Evolutionary conservation across 2,113 vertebrate species (phyloP).

Genomic region (Platichthys flesus): DNA sequence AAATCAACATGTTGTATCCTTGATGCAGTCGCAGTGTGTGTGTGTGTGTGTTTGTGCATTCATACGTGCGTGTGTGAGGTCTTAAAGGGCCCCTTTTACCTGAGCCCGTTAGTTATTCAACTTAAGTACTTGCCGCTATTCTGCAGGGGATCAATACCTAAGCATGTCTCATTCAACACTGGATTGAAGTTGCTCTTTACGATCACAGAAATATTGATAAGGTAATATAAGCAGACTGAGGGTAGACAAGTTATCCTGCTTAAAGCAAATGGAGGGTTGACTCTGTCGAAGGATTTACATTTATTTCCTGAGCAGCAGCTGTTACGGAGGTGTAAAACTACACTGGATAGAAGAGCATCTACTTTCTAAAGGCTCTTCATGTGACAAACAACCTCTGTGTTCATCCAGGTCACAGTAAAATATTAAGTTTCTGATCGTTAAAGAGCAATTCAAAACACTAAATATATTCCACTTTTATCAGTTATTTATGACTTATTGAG

Average conservation of each 20-base stretch:
- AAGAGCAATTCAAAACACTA: constrained; percentile 7
- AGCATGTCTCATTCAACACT: constrained; percentile 67
- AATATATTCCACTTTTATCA: constrained; percentile 14
- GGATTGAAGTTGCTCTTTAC: constrained; percentile 47
- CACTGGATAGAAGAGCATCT: no score
- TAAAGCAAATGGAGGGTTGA: constrained; percentile 14
- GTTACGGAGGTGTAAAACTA: constrained; percentile 4
- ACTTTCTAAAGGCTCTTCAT: constrained; percentile 2
- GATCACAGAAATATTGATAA: constrained; percentile 64
- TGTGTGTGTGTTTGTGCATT: constrained; percentile 23
- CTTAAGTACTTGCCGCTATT: constrained; percentile 49
- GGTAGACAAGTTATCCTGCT: background rate
- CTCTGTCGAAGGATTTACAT: background rate
- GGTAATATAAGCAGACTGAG: constrained; percentile 51
- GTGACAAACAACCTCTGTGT: constrained; percentile 9
- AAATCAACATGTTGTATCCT: constrained; percentile 44
- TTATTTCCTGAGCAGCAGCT: background rate
- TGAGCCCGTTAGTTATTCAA: constrained; percentile 62
- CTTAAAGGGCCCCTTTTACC: constrained; percentile 64
- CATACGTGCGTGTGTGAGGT: background rate
- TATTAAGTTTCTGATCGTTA: constrained; percentile 12
- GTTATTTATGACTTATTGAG: constrained; percentile 13
- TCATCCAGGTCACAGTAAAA: constrained; percentile 12
- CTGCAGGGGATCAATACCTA: constrained; percentile 53
- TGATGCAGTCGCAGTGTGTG: constrained; percentile 12